phyloP scores from a whole-genome alignment of 2,797 vertebrate species.

The Delichon dasypus region DNA sequence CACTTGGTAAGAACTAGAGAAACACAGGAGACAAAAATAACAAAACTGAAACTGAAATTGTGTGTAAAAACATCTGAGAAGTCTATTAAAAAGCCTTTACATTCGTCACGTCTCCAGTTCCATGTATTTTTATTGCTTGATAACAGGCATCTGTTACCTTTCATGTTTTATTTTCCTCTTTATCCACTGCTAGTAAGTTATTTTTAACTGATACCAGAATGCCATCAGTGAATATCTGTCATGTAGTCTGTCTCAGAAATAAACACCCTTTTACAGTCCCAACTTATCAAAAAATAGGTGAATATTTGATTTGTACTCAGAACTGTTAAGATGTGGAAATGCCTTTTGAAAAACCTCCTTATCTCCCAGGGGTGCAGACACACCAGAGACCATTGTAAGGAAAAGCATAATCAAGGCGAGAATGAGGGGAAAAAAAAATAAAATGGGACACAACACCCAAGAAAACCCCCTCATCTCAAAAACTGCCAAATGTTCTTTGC shows the following conservation, averaged over 20 bases:
- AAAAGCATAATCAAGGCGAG: constrained; percentile 26
- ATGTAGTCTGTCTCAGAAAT: constrained; percentile 53
- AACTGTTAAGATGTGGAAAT: constrained; percentile 68
- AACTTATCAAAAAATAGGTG: constrained; percentile 66
- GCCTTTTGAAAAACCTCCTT: constrained; percentile 62
- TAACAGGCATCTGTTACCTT: constrained; percentile 58
- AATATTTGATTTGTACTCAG: constrained; percentile 72
- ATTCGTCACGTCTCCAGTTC: constrained; percentile 57
- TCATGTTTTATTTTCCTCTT: constrained; percentile 66
- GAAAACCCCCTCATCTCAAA: background rate
- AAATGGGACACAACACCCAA: background rate
- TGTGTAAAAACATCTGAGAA: constrained; percentile 56
- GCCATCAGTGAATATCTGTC: constrained; percentile 63
- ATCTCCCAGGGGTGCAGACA: constrained; percentile 41
- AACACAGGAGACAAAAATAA: constrained; percentile 9
- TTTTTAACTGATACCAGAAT: constrained; percentile 73
- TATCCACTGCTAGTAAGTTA: constrained; percentile 62
- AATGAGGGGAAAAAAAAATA: background rate
- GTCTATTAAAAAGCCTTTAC: background rate
- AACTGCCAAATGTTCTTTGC: background rate
- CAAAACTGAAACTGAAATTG: constrained; percentile 66
- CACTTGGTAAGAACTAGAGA: background rate
- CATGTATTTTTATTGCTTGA: constrained; percentile 53
- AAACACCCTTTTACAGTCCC: constrained; percentile 63
- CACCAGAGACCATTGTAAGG: constrained; percentile 66